These are phyloP conservation scores for Suncus etruscus DNA, from an alignment of 2,113 vertebrate genomes.

Conservation along the genomic window DNA sequence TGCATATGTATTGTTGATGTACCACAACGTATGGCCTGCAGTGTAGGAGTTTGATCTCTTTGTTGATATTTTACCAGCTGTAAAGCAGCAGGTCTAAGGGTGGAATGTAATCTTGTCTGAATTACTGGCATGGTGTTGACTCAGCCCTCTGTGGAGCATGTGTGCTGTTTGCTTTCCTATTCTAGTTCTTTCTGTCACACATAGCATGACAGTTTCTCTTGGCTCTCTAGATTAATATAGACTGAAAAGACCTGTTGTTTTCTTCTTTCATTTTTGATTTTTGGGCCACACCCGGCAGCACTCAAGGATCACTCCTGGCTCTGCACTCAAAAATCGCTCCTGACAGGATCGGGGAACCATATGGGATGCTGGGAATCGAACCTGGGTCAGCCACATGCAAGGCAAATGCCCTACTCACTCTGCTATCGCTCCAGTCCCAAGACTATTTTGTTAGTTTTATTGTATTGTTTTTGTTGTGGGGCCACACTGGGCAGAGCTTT, in stretches of 20 bases:
- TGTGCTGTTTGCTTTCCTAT: not conserved
- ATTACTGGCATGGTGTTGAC: conserved; percentile 9
- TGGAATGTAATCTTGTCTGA: conserved; percentile 27
- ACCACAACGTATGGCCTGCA: not conserved
- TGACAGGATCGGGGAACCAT: too few relatives aligned
- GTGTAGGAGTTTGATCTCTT: not conserved
- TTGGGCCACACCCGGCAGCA: too few relatives aligned
- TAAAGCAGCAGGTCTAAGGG: not conserved
- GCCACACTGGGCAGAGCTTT: too few relatives aligned
- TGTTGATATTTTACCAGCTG: conserved; percentile 26
- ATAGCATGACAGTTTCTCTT: not conserved
- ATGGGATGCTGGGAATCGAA: too few relatives aligned
- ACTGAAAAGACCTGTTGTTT: not conserved
- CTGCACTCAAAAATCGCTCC: too few relatives aligned
- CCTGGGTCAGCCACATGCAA: too few relatives aligned
- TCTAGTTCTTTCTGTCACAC: not conserved
- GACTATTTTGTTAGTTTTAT: not conserved
- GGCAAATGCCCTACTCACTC: too few relatives aligned
- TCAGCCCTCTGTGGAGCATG: not conserved
- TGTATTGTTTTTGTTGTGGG: not conserved
- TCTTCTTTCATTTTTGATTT: too few relatives aligned
- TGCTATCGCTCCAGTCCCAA: too few relatives aligned
- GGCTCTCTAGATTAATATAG: not conserved
- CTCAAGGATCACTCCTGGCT: too few relatives aligned
- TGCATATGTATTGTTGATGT: not conserved